Percentiles rank a stretch among this genome's conserved stretches.
phyloP scores from a whole-genome alignment of 2,888 invertebrate genomes.

The Camponotus fellah region DNA sequence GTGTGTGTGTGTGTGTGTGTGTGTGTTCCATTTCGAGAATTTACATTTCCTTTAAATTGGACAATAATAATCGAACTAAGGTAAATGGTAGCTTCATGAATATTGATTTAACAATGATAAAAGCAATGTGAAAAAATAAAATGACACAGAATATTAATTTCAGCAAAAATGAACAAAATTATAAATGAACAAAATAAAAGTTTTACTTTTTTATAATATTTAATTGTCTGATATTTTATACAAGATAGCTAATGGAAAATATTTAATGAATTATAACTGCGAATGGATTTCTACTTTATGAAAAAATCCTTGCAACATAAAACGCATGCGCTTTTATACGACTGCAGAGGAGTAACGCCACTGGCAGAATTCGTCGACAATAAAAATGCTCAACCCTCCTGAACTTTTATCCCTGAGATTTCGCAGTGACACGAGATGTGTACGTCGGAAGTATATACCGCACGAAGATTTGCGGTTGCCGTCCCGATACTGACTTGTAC shows the following conservation, averaged over 20 bases:
- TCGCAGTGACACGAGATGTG: slow-evolving; percentile 42
- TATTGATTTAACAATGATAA: background rate
- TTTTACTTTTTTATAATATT: background rate
- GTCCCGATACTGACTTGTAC: slow-evolving; percentile 58
- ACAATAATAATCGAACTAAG: background rate
- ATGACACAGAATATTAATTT: background rate
- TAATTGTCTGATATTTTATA: background rate
- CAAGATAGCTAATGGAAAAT: background rate
- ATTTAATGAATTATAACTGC: background rate
- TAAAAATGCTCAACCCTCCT: slow-evolving; percentile 56
- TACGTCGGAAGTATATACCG: slow-evolving; percentile 38
- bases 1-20: background rate
- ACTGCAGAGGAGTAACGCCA: background rate
- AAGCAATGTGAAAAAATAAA: background rate
- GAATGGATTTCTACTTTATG: background rate
- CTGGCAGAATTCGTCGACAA: slow-evolving; percentile 29
- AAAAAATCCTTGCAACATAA: slow-evolving; percentile 16
- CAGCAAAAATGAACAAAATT: too few relatives aligned
- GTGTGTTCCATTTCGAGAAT: background rate
- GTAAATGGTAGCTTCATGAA: background rate
- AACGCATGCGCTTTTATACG: background rate
- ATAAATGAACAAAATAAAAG: slow-evolving; percentile 1
- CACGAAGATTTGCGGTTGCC: slow-evolving; percentile 62
- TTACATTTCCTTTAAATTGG: background rate
- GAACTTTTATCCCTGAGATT: slow-evolving; percentile 56